phyloP scores from a whole-genome alignment of 2,888 invertebrate genomes.

The Lacanobia wlatinum region DNA sequence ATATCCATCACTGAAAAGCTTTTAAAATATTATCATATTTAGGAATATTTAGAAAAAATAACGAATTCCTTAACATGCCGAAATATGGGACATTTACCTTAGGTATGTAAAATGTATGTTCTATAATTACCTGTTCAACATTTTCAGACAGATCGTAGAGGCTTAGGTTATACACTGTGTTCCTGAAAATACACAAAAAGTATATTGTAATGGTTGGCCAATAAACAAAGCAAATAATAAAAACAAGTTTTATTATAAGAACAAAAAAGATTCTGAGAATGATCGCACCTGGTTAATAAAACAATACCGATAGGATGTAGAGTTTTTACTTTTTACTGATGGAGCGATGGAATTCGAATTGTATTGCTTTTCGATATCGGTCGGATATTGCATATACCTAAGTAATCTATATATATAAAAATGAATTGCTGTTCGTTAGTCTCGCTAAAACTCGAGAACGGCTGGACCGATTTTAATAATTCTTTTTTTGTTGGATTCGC shows the following conservation, averaged over 20 bases:
- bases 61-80: no score
- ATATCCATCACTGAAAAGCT: no score
- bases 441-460: no score
- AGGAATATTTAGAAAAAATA: no score
- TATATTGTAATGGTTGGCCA: slow-evolving; percentile 5
- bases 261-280: slow-evolving; percentile 42
- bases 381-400: background rate
- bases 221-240: slow-evolving; percentile 2
- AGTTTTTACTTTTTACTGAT: background rate
- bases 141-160: slow-evolving; percentile 95
- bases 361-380: background rate
- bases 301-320: slow-evolving; percentile 24
- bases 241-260: background rate
- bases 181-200: slow-evolving; percentile 91
- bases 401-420: no score
- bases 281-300: slow-evolving; percentile 32
- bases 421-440: no score
- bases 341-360: background rate
- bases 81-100: no score
- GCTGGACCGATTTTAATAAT: no score
- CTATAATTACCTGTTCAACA: slow-evolving; percentile 92
- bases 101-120: background rate
- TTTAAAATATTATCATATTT: no score
- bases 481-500: no score
- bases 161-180: slow-evolving; percentile 97